Conservation (phyloP, 2,113 vertebrate genomes). For the Mola mola region DNA sequence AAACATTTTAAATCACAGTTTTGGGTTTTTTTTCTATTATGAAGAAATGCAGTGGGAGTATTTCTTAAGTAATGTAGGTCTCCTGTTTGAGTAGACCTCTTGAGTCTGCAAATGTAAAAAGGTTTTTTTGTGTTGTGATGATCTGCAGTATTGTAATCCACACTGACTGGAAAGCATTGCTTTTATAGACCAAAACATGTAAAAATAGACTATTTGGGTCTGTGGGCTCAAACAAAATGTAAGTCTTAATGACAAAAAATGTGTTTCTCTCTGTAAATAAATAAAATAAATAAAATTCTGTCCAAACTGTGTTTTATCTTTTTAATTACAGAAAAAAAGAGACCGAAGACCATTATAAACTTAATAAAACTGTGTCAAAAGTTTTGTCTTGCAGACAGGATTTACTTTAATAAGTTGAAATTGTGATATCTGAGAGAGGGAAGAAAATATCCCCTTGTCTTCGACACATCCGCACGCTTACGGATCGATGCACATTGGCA, state of each 20-base stretch:
- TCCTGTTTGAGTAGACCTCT: conserved; percentile 53
- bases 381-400: no score
- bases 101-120: conserved; percentile 50
- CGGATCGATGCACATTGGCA: no score
- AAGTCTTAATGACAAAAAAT: conserved; percentile 87
- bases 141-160: conserved; percentile 78
- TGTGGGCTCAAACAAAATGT: conserved; percentile 86
- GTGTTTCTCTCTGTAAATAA: conserved; percentile 84
- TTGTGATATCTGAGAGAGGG: no score
- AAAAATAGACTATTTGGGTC: conserved; percentile 83
- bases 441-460: no score
- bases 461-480: no score
- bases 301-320: conserved; percentile 61
- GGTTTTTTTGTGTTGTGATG: conserved; percentile 73
- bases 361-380: no score
- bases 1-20: conserved; percentile 57
- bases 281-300: conserved; percentile 61
- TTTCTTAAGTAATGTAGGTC: conserved; percentile 67
- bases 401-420: no score
- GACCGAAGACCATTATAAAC: no score
- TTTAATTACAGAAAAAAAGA: background rate
- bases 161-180: conserved; percentile 75
- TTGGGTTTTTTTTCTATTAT: conserved; percentile 60
- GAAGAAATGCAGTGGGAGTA: conserved; percentile 55
- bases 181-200: conserved; percentile 78